These are phyloP conservation scores for Macaria liturata DNA, from an alignment of 2,888 invertebrate genomes.

Conservation along the genomic window DNA sequence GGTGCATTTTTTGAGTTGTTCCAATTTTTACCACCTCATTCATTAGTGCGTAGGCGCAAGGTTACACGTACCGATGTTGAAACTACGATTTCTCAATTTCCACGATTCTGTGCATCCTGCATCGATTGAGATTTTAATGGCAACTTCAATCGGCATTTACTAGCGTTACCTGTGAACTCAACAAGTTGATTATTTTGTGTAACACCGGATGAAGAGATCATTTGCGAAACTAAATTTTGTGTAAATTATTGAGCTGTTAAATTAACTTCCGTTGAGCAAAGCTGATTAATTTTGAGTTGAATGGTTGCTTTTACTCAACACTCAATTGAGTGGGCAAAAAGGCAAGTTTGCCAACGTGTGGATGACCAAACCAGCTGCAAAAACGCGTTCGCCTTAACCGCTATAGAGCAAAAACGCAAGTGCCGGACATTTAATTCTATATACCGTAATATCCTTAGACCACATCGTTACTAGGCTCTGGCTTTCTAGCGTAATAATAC, in stretches of 20 bases:
- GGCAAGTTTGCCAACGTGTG: not conserved
- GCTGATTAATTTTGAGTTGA: constrained; percentile 2
- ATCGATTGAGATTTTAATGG: constrained; percentile 31
- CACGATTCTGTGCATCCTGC: constrained; percentile 45
- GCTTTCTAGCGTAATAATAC: constrained; percentile 25
- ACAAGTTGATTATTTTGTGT: constrained; percentile 3
- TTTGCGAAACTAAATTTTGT: no score
- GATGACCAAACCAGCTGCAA: constrained; percentile 8
- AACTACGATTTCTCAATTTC: constrained; percentile 38
- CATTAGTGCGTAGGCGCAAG: constrained; percentile 21
- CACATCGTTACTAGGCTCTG: constrained; percentile 22
- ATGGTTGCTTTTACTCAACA: constrained; percentile 6
- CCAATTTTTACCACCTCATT: constrained; percentile 27
- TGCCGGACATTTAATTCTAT: constrained; percentile 22
- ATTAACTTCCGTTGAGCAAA: not conserved
- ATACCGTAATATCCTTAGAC: constrained; percentile 26
- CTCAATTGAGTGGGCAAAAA: not conserved
- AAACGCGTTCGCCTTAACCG: constrained; percentile 8
- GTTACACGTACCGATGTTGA: constrained; percentile 19
- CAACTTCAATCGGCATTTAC: constrained; percentile 9
- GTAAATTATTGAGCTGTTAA: no score
- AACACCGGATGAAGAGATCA: constrained; percentile 9
- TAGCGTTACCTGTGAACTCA: constrained; percentile 3
- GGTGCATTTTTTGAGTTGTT: constrained; percentile 27
- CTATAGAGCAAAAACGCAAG: constrained; percentile 17